Base-by-base conservation (phyloP, 2,888 invertebrate species). In the Congeria kusceri region DNA sequence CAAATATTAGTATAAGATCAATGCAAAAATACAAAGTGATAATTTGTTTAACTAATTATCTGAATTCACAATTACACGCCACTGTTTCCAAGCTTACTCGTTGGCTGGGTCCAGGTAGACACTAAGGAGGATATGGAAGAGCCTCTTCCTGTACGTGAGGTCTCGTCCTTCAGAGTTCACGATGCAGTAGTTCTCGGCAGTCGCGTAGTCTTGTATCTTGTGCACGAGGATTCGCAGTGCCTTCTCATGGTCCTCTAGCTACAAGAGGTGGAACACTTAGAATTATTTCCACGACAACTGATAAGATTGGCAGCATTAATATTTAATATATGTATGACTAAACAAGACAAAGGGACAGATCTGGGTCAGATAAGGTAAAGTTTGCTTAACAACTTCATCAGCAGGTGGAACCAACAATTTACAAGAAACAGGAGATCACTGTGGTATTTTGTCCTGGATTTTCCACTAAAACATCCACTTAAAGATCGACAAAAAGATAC, bases 161-260 rank as follows among this genome's bases (percentile, higher is more conserved):
- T 93, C 93, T 63, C 91, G 90, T 9, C 90, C 90, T 9, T 85
- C 78, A 23, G 93, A 91, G 85, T 94, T 93, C 56, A 93, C 91
- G 25, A 92, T 80, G 84, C 95, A 95, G 86, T 95, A 95, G 77
- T 93, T 93, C 87, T 94, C 94, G 5, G 95, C 95, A 29, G 94
- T 94, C 53, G 90, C 88, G 80, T 93, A 94, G 89, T 95, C 94
- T 72, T 93, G 92, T 64, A 95, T 88, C 75, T 94, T 93, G 85
- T 94, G 93, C 0, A 94, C 94, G 47, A 95, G 91, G 53, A 95
- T 94, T 56, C 92, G 87, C 29, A 95, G 84, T 1, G 95, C 95
- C 83, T 94, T 94, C 64, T 94, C 94, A 86, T 95, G 95, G 83
- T 95, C 94, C 77, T 94, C 94, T 66, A 94, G 88, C 94, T 95